phyloP scores from a whole-genome alignment of 2,113 vertebrate genomes.

The Seriola rivoliana region DNA sequence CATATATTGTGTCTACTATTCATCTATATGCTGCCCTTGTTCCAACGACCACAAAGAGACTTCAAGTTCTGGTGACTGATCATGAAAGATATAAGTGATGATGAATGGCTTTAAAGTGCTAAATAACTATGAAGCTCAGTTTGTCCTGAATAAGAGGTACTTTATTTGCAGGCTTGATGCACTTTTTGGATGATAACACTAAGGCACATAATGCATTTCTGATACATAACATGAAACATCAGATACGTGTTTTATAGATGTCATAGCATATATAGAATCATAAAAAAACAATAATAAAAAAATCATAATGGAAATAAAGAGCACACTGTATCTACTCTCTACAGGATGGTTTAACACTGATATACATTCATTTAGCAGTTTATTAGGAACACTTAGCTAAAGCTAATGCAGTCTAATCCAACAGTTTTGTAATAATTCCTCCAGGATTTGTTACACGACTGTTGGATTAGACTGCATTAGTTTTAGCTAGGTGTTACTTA shows the following conservation, averaged over 20 bases:
- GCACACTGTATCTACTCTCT: neutral
- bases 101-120: neutral
- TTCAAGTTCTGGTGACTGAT: neutral
- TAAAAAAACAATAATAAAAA: neutral
- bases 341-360: conserved; percentile 25
- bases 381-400: no score
- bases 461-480: no score
- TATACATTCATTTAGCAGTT: neutral
- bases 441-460: no score
- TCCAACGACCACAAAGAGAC: neutral
- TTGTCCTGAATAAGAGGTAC: neutral
- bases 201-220: conserved; percentile 27
- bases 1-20: no score
- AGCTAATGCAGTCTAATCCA: no score
- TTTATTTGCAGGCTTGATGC: conserved; percentile 53
- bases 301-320: neutral
- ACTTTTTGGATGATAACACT: neutral
- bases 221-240: conserved; percentile 8
- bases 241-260: neutral
- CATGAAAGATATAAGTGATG: no score
- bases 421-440: no score
- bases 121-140: neutral
- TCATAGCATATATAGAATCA: neutral
- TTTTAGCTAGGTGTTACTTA: neutral
- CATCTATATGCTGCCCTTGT: no score